Base-by-base conservation (phyloP, 2,888 invertebrate genomes). In the Sthenelais limicola region DNA sequence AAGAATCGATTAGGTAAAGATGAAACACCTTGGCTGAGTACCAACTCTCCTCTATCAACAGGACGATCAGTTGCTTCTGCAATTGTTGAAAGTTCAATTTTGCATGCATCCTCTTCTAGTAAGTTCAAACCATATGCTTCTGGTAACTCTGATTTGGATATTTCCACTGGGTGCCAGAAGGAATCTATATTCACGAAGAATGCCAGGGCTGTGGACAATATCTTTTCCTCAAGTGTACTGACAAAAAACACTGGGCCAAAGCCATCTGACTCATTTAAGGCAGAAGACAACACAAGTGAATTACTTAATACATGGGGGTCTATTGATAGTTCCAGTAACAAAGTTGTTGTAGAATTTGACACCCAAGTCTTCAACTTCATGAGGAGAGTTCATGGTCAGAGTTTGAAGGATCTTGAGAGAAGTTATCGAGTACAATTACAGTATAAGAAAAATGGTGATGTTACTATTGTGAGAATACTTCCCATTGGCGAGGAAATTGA, bases 331-430 rank as follows among this genome's bases (percentile, higher is more conserved):
- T 62, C 62, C 18, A 24, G 24, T 24, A 35, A 62, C 24, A 21
- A 43, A 9, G 62, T 62, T 3, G 38, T 62, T 12, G 33, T 71
- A 4, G 58, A 71, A 21, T 54, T 71, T 43, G 58, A 71, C 28
- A n/a, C 56, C 18, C 56, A 71, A n/a, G 12, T 71, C 28, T 30
- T 58, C n/a, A 54, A 58, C 28, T 71, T 58, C 71, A 58, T 71
- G 56, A 9, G 43, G 43, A 54, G 54, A 30, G 32, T 71, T 9
- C 56, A 71, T 18, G 35, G 43, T 7, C 38, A 26, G 7, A 71
- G 32, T n/a, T n/a, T 71, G 12, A 38, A 35, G 12, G 56, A 54
- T n/a, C n/a, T 73, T 0, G 73, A 73, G 52, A 35, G 32, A 3
- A 54, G 68, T n/a, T 47, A 68, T 24, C 24, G 32, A 32, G 73